Evolutionary conservation across 2,113 vertebrate genomes (phyloP).

Genomic region (Sisor rabdophorus): DNA sequence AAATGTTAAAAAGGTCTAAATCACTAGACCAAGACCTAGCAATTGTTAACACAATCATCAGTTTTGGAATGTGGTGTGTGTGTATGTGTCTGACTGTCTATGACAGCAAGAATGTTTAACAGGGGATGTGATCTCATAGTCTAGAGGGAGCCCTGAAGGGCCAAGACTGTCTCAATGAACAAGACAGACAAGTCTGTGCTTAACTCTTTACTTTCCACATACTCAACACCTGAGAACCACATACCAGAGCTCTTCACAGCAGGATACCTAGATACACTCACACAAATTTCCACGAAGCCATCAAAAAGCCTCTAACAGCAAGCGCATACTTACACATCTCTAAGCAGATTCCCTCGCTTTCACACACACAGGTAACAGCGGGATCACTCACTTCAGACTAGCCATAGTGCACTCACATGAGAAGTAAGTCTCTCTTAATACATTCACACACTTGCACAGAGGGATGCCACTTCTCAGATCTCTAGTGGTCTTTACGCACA

Average conservation of each 20-base stretch:
- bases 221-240: slow-evolving; percentile 33
- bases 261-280: slow-evolving; percentile 38
- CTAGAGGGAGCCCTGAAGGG: slow-evolving; percentile 64
- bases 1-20: not conserved
- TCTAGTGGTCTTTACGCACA: slow-evolving; percentile 41
- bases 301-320: slow-evolving; percentile 37
- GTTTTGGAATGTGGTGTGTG: slow-evolving; percentile 31
- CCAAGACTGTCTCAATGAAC: slow-evolving; percentile 65
- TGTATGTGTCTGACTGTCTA: slow-evolving; percentile 18
- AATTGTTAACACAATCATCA: slow-evolving; percentile 28
- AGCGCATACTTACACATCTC: slow-evolving; percentile 31
- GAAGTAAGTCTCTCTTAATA: slow-evolving; percentile 37
- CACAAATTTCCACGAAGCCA: slow-evolving; percentile 35
- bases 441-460: slow-evolving; percentile 40
- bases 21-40: not conserved
- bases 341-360: slow-evolving; percentile 21
- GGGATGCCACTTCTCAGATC: slow-evolving; percentile 21
- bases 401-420: slow-evolving; percentile 34
- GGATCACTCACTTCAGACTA: slow-evolving; percentile 33
- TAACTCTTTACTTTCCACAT: slow-evolving; percentile 56
- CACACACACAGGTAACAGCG: slow-evolving; percentile 37
- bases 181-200: slow-evolving; percentile 58
- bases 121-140: slow-evolving; percentile 63
- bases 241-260: slow-evolving; percentile 48
- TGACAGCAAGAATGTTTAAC: slow-evolving; percentile 1